Base-by-base conservation (phyloP, 2,888 invertebrate species). In the Hyposoter dolosus region DNA sequence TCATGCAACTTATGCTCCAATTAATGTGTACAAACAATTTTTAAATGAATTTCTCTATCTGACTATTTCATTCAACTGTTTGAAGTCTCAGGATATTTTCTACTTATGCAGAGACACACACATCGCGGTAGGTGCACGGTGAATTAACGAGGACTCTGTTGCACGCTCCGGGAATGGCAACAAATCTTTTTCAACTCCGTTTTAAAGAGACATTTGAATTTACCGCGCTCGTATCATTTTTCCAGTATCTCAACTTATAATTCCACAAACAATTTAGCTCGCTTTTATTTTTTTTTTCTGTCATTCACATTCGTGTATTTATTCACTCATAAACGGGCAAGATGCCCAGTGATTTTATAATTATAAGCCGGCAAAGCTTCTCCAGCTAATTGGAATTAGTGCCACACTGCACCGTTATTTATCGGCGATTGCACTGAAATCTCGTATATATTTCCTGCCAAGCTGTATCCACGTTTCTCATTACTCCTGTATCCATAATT, bases 341-440 rank as follows among this genome's bases (percentile, higher is more conserved):
- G 75, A 83, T 79, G 71, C 32, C 19, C 5, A 56, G 69, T 65
- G 74, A 75, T 86, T 75, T 63, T 60, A 75, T 80, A 63, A 84
- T 84, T 79, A 79, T 74, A 84, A 69, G 69, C 23, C 60, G 50
- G 68, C 63, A 60, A 60, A 53, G 40, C 69, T 82, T 69, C 50
- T 66, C 80, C 71, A 78, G 80, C 75, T 82, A 84, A 86, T 84
- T 84, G 79, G 84, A 86, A 86, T 84, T 84, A 81, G 77, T 82
- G 84, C 77, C 75, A 69, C 71, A 65, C 72, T 76, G 17, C 53
- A 47, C 28, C 66, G 69, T 78, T 85, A 85, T 85, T 83, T 83
- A 79, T 75, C 69, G 45, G 69, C 75, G 63, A 60, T 68, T 83
- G 68, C 35, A 60, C 32, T 79, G 79, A 80, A 63, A 76, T 76